Evolutionary conservation across 2,888 invertebrate genomes (phyloP).

Genomic region (Choreutis nemorana): DNA sequence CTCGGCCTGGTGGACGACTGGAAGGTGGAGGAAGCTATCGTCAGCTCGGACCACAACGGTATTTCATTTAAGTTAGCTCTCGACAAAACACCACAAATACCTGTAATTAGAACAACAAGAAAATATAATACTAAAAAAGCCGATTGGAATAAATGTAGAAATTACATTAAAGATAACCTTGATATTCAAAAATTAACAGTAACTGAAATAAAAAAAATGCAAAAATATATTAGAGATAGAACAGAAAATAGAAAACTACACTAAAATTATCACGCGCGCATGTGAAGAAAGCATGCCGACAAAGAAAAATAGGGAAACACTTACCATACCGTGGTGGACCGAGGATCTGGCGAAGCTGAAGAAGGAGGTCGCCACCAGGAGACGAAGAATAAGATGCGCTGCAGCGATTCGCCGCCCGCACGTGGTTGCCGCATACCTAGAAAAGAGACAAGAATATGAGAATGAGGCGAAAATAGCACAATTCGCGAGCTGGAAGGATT

Average conservation of each 20-base stretch:
- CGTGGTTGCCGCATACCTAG: slow-evolving; percentile 2
- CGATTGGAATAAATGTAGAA: not conserved
- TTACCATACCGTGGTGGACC: not conserved
- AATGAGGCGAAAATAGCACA: not conserved
- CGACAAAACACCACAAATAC: not conserved
- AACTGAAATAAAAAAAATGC: not conserved
- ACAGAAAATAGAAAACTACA: not conserved
- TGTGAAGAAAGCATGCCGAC: not conserved
- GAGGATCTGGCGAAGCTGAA: not conserved
- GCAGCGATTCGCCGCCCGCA: not conserved
- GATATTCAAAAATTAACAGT: not conserved
- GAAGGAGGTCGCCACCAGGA: not conserved
- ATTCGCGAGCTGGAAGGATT: slow-evolving; percentile 8
- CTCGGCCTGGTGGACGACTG: slow-evolving; percentile 2
- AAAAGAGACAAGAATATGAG: not conserved
- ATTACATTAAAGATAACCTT: not conserved
- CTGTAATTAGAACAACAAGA: not conserved
- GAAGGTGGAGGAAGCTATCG: slow-evolving; percentile 2
- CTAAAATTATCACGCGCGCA: not conserved
- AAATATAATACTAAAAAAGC: not conserved
- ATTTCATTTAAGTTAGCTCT: slow-evolving; percentile 1
- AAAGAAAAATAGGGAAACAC: not conserved
- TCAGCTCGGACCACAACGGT: slow-evolving; percentile 4
- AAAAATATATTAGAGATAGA: not conserved
- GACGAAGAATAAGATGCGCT: not conserved